Evolutionary conservation across 1,140 invertebrate species (phyloP), one percentile per base, ranked within the genome.

Genomic region (Batillaria attramentaria): DNA sequence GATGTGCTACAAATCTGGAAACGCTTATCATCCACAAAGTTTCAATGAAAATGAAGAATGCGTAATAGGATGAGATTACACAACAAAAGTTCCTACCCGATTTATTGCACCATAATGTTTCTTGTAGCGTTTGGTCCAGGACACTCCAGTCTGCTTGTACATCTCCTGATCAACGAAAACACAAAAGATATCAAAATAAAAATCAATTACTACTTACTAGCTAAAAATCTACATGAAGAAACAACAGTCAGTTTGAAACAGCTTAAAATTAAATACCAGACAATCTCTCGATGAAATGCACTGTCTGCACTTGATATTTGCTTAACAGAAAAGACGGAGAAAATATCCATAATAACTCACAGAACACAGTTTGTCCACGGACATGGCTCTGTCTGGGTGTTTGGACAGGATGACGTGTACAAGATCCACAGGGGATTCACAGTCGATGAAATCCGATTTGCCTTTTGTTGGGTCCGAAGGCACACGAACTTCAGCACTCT

Each of bases 91-190:
- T n/a, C 79, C 72, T 77, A 91, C 89, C 85, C 88, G 89, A 41
- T 79, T 85, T n/a, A 91, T 86, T 18, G 89, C 69, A 37, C 89
- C 89, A 87, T 90, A 81, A 31, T 81, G 74, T 33, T 84, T 84
- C 72, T 86, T 90, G 66, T 89, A 91, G 37, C 84, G 82, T 83
- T 90, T 91, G 74, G 88, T 90, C 90, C 90, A 91, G 6, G 89
- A 88, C 10, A 89, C 86, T 8, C 90, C 90, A 24, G 89, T 91
- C 69, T 88, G 81, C 78, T 87, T 87, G 5, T 74, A 82, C 20
- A 91, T 85, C 77, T 90, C 88, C 86, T 90, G 28, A 65, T 13
- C 39, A 77, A 66, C 24, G 41, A 2, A 13, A 62, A 46, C 10
- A 39, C 28, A 75, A 41, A 28, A 18, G 42, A 75, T 35, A 54